Percentiles rank a stretch among this genome's conserved stretches.
Conservation (phyloP, 2,888 invertebrate genomes). For the Lathronympha strigana region DNA sequence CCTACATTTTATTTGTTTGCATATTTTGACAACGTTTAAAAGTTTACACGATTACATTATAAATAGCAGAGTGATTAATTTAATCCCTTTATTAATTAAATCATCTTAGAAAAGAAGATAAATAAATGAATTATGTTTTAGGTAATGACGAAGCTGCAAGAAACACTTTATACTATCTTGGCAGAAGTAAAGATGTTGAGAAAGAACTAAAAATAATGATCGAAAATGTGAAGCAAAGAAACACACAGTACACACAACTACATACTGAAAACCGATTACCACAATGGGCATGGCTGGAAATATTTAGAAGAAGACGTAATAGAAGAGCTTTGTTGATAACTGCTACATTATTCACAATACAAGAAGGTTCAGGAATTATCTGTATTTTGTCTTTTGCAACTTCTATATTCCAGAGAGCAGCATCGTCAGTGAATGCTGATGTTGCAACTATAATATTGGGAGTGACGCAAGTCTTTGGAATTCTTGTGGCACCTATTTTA, state of each 20-base stretch:
- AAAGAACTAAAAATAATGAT: conserved; percentile 21
- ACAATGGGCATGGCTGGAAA: not conserved
- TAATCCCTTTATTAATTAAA: too few species aligned
- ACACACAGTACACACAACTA: not conserved
- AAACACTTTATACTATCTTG: conserved; percentile 4
- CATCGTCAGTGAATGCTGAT: conserved; percentile 22
- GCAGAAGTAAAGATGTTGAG: conserved; percentile 23
- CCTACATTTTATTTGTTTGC: too few species aligned
- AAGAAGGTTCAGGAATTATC: conserved; percentile 11
- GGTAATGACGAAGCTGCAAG: conserved; percentile 16
- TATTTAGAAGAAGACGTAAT: conserved; percentile 13
- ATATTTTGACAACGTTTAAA: too few species aligned
- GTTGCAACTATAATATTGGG: conserved; percentile 20
- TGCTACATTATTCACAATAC: conserved; percentile 12
- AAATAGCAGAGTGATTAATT: too few species aligned
- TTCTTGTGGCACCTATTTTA: conserved; percentile 8
- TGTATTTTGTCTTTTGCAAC: conserved; percentile 15
- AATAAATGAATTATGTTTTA: not conserved
- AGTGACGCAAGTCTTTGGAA: conserved; percentile 14
- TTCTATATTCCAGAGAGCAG: conserved; percentile 18
- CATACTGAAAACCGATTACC: not conserved
- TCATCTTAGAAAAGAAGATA: too few species aligned
- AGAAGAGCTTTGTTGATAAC: conserved; percentile 11
- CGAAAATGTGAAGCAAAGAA: conserved; percentile 1
- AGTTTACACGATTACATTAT: too few species aligned